phyloP scores from a whole-genome alignment of 2,797 vertebrate genomes.

The Acanthurus lineatus region DNA sequence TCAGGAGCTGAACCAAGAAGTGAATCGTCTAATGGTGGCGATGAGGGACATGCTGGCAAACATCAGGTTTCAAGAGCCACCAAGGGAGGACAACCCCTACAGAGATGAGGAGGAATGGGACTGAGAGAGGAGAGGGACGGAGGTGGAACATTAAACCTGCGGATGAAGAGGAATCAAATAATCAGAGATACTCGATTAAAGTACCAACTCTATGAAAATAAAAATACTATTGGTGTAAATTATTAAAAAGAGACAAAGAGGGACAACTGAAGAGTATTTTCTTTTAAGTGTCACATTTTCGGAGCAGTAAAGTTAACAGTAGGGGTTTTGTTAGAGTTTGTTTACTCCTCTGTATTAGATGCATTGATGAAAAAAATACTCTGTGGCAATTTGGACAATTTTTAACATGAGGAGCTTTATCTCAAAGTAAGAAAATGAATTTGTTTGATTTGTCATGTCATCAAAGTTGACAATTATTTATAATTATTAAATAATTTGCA shows the following conservation, averaged over 20 bases:
- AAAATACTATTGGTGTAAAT: constrained; percentile 26
- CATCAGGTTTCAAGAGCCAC: constrained; percentile 95
- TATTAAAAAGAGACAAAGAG: constrained; percentile 17
- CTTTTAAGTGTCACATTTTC: constrained; percentile 32
- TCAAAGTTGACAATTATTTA: not conserved
- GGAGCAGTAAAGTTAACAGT: not conserved
- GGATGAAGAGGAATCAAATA: constrained; percentile 14
- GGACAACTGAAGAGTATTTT: constrained; percentile 17
- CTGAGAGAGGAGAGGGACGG: constrained; percentile 70
- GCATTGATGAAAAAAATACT: constrained; percentile 10
- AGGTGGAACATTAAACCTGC: not conserved
- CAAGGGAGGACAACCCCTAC: constrained; percentile 90
- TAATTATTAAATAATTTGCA: too few species aligned
- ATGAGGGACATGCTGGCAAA: constrained; percentile 99
- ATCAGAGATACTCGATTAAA: not conserved
- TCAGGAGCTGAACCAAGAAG: constrained; percentile 93
- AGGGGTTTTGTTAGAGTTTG: not conserved
- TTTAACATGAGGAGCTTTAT: not conserved
- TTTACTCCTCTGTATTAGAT: constrained; percentile 3
- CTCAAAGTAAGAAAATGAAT: not conserved
- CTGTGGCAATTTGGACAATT: not conserved
- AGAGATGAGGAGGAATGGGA: constrained; percentile 92
- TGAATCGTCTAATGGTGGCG: constrained; percentile 96
- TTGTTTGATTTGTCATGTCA: not conserved
- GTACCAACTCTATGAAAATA: not conserved